Base-by-base conservation (phyloP, 2,797 vertebrate species). In the Octomys mimax region DNA sequence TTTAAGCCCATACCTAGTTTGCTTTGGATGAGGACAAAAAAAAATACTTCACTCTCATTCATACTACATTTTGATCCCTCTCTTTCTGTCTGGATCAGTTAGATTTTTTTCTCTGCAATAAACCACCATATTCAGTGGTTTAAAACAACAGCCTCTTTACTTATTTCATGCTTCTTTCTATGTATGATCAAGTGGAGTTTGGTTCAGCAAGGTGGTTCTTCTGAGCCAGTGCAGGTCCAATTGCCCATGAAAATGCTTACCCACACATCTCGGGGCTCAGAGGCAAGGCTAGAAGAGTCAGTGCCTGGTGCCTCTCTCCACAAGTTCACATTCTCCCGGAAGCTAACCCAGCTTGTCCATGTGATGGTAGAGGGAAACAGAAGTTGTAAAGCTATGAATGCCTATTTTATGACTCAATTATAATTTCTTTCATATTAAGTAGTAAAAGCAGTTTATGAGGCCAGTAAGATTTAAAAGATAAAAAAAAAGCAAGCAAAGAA, bases 361-460 rank as follows among this genome's bases (percentile, higher is more conserved):
- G 46, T 71, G 33, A 14, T 42, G 16, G 49, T 19, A 70, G 19
- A 91, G 10, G 24, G 24, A 12, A 80, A 59, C 2, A 83, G 22
- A 91, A n/a, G 4, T 16, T 75, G 5, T 26, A 64, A 83, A 91
- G n/a, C 31, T 88, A 31, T 61, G 12, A 77, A 42, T 64, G 6
- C n/a, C 82, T 81, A 68, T n/a, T 78, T 80, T 39, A 95, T 21
- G 39, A 78, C 19, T 89, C 54, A 66, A 10, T 39, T 86, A 75
- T 73, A 49, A 73, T 64, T 92, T 89, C 77, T 92, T 92, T 14
- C 36, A 78, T 33, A 57, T 85, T 86, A 54, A 90, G 33, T 95
- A 28, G 28, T 59, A 22, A 93, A 88, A 81, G 39, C 22, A 85
- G 92, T 52, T 75, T 62, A 59, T 33, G 66, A 54, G 66, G 26